Base-by-base conservation (phyloP, 2,888 invertebrate genomes). In the Yponomeuta evonymella region DNA sequence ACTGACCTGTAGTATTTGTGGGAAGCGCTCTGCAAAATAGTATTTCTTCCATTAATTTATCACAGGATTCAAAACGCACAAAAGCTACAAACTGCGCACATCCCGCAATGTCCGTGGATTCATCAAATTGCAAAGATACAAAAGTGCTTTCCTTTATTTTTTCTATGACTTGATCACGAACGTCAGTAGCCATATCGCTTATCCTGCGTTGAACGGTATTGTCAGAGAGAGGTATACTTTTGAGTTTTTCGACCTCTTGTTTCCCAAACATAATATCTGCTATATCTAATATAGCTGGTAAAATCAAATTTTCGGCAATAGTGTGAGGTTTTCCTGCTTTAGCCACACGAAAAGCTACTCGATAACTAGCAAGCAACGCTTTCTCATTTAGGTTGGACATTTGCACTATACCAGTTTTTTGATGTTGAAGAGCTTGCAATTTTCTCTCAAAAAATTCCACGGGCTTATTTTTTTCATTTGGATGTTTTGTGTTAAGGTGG, bases 181-280 rank as follows among this genome's bases (percentile, higher is more conserved):
- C 70, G 71, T 76, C 78, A 72, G 72, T 74, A 69, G 77, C 77
- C 75, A 78, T 79, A 74, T 79, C 78, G 76, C 75, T 76, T 76
- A 80, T 80, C 72, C 78, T 76, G 75, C 80, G 77, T 75, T 72
- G 73, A 76, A 80, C 73, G 68, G 79, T 79, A 77, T 79, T 78
- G 75, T 81, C 75, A 74, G 79, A 79, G 70, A 80, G 77, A 71
- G 78, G 79, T 78, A 80, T 76, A 72, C 72, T 79, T 76, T 77
- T 77, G 70, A 78, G 73, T 74, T 77, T 76, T 73, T 78, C 72
- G n/a, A 70, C 77, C 73, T 76, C 76, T 69, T 70, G 71, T 73
- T 76, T 73, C 33, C 75, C 75, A 71, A 76, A 71, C 76, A 75
- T 77, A 73, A 76, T 71, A 15, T 72, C 72, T 72, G 71, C 75